Percentiles rank a stretch among this genome's conserved stretches.
These are phyloP conservation scores for Gastrophysa polygoni DNA, from an alignment of 2,888 invertebrate genomes.

Conservation along the genomic window DNA sequence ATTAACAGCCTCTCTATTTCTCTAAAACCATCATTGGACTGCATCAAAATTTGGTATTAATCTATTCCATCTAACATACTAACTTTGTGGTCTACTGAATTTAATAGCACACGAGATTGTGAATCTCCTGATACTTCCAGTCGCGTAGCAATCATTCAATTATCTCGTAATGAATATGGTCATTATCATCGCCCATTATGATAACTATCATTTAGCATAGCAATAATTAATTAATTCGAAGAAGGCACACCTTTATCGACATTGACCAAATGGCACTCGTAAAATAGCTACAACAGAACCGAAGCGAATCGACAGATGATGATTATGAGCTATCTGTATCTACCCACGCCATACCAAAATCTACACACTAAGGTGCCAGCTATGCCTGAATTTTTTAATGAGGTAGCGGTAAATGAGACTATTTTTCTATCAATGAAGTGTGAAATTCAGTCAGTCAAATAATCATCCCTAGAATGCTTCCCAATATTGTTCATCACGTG, in stretches of 20 bases:
- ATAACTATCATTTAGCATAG: constrained; percentile 2
- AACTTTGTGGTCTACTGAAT: neutral
- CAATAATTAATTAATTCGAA: constrained; percentile 7
- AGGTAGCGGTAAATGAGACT: neutral
- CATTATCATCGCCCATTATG: constrained; percentile 2
- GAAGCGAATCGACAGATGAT: constrained; percentile 19
- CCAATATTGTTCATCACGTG: no score
- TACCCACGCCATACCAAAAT: neutral
- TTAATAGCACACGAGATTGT: neutral
- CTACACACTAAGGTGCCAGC: neutral
- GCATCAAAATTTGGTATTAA: no score
- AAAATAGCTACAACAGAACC: constrained; percentile 21
- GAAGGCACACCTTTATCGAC: constrained; percentile 24
- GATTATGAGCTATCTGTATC: neutral
- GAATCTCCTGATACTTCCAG: neutral
- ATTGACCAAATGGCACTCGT: constrained; percentile 22
- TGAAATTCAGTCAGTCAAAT: no score
- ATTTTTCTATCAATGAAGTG: neutral
- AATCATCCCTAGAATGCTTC: no score
- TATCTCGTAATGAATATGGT: neutral
- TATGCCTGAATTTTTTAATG: neutral
- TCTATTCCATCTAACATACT: no score
- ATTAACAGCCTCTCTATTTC: no score
- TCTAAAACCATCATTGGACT: no score
- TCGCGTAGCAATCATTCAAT: neutral